Conservation (phyloP, 2,797 vertebrate species). For the Halcyon chelicuti region DNA sequence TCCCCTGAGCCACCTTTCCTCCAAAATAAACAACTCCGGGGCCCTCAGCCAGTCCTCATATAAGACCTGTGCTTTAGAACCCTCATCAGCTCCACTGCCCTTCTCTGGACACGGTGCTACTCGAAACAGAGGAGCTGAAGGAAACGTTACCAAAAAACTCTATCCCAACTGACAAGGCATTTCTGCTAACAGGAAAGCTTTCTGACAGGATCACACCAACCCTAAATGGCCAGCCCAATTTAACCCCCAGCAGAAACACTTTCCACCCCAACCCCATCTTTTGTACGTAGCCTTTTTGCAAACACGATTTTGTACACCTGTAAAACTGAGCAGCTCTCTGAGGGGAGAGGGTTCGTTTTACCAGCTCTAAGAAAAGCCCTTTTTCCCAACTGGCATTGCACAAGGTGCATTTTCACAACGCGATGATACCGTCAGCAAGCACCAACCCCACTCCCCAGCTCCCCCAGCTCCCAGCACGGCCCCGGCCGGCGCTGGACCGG, state of each 20-base stretch:
- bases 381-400: neutral
- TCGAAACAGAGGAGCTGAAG: accelerated
- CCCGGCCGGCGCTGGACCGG: accelerated
- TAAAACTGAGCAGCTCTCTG: neutral
- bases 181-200: neutral
- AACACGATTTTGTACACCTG: neutral
- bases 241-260: neutral
- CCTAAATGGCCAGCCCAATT: neutral
- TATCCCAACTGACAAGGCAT: neutral
- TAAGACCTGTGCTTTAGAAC: too few relatives aligned
- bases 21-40: too few relatives aligned
- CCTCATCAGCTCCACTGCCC: too few relatives aligned
- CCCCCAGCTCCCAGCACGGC: neutral
- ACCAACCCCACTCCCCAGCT: neutral
- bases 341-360: neutral
- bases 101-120: too few relatives aligned
- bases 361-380: neutral
- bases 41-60: too few relatives aligned
- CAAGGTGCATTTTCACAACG: neutral
- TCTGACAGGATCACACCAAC: neutral
- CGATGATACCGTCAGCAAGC: accelerated
- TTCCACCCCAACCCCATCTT: neutral
- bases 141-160: neutral
- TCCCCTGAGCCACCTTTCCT: too few relatives aligned
- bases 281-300: neutral